Base-by-base conservation (phyloP, 2,888 invertebrate species). In the Anodontia alba region DNA sequence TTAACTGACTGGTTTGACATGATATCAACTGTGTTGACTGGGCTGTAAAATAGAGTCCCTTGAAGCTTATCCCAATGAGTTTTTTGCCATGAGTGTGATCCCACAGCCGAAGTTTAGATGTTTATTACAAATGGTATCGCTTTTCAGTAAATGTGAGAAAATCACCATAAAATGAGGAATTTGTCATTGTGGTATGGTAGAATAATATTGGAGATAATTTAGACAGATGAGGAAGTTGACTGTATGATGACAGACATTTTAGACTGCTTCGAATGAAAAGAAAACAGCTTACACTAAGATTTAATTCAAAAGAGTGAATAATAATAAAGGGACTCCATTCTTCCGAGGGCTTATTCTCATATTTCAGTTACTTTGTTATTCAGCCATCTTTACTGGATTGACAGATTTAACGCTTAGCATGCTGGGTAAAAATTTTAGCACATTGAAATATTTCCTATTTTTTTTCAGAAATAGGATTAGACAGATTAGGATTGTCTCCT, bases 81-180 rank as follows among this genome's bases (percentile, higher is more conserved):
- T n/a, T n/a, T n/a, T n/a, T n/a, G n/a, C n/a, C n/a, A n/a, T n/a
- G n/a, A n/a, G n/a, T n/a, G n/a, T n/a, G n/a, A n/a, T n/a, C n/a
- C n/a, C n/a, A n/a, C n/a, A n/a, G n/a, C n/a, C n/a, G n/a, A n/a
- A n/a, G n/a, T n/a, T n/a, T n/a, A n/a, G 12, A 12, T 38, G 38
- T 38, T 38, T 5, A 38, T 12, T 38, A 8, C 38, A 38, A 38
- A 38, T 8, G 38, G 38, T 5, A 38, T 38, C 38, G 12, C 7
- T 12, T 38, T 38, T 38, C 38, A 8, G 38, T 38, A 33, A 62
- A 33, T 62, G 62, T 62, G 12, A 62, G 62, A 62, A 33, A 33
- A 62, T 33, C 33, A 62, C 17, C 62, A 62, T 62, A 17, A 62
- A 62, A 62, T 62, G 33, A 62, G 62, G 62, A 62, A 62, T 62